phyloP scores from a whole-genome alignment of 2,113 vertebrate species.

The Trachemys scripta region DNA sequence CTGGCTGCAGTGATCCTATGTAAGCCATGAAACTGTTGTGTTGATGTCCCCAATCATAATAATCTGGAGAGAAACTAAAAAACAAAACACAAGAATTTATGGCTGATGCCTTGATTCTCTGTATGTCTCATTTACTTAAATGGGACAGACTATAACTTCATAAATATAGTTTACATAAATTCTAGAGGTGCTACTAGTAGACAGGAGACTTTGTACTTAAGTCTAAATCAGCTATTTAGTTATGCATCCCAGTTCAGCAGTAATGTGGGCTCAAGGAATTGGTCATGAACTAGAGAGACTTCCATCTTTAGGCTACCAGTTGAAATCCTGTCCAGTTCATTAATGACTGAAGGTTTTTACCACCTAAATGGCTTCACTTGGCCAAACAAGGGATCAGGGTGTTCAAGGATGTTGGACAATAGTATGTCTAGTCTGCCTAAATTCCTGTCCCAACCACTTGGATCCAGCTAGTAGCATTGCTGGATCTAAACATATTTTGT shows the following conservation, averaged over 20 bases:
- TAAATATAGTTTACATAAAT: not conserved
- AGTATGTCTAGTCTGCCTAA: not conserved
- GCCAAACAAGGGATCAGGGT: not conserved
- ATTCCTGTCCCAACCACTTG: not conserved
- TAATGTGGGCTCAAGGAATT: not conserved
- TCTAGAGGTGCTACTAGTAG: not conserved
- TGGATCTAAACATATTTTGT: fast-evolving
- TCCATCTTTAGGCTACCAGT: not conserved
- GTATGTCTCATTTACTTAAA: not conserved
- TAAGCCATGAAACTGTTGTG: constrained; percentile 88
- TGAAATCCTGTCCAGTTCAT: not conserved
- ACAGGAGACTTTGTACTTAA: not conserved
- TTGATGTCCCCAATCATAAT: constrained; percentile 90
- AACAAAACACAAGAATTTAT: constrained; percentile 24
- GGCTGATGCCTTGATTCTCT: not conserved
- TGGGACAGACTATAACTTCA: fast-evolving
- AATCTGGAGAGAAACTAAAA: constrained; percentile 88
- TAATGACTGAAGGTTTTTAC: not conserved
- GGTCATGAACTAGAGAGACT: not conserved
- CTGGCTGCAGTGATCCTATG: constrained; percentile 82
- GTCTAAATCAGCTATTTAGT: not conserved
- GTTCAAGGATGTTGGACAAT: not conserved
- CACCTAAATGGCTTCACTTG: not conserved
- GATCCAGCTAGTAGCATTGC: not conserved
- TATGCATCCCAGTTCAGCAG: not conserved